phyloP scores from a whole-genome alignment of 2,797 vertebrate genomes.

The Rhyacichthys aspro region DNA sequence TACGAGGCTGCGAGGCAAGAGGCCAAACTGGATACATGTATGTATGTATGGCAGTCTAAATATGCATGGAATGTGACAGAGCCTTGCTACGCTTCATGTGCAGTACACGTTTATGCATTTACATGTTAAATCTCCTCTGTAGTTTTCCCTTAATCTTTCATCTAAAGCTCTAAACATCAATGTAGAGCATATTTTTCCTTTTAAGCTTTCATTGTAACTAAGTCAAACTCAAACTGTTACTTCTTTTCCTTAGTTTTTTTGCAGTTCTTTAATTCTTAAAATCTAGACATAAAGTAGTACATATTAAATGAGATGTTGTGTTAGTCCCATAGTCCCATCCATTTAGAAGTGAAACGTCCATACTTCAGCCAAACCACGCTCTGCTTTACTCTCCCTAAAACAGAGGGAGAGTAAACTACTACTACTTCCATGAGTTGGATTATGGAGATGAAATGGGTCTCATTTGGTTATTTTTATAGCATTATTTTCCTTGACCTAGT shows the following conservation, averaged over 20 bases:
- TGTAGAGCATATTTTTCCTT: too few relatives aligned
- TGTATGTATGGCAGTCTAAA: neutral
- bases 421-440: neutral
- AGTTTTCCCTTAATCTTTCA: too few relatives aligned
- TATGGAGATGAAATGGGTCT: conserved; percentile 7
- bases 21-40: conserved; percentile 24
- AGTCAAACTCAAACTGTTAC: too few relatives aligned
- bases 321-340: too few relatives aligned
- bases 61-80: neutral
- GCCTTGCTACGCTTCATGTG: conserved; percentile 3
- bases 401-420: neutral
- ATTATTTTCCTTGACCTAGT: conserved; percentile 12
- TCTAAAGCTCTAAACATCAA: too few relatives aligned
- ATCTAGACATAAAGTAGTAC: too few relatives aligned
- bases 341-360: neutral
- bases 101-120: neutral
- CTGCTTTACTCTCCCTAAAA: neutral
- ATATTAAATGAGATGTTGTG: too few relatives aligned
- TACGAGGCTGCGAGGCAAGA: conserved; percentile 29
- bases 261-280: too few relatives aligned
- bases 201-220: too few relatives aligned
- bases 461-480: conserved; percentile 9
- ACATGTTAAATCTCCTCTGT: neutral
- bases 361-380: conserved; percentile 6
- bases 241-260: too few relatives aligned